A percentile compares a stretch with the other conserved stretches of the same genome.
These are phyloP conservation scores for Phrynocephalus guinanensis DNA, from an alignment of 2,797 vertebrate genomes.

Conservation along the genomic window DNA sequence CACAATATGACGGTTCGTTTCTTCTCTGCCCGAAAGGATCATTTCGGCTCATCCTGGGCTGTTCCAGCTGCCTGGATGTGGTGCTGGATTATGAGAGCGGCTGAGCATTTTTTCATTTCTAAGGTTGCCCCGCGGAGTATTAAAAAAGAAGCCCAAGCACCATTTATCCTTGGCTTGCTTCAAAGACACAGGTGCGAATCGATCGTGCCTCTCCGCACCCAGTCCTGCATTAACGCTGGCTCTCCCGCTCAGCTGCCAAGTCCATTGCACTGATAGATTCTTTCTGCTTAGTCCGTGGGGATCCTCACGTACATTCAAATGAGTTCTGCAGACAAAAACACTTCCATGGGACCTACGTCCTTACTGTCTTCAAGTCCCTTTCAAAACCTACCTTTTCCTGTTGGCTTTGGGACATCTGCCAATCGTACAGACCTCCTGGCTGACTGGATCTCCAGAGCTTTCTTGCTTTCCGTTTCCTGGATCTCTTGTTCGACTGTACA, in stretches of 20 bases:
- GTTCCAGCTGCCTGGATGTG: neutral
- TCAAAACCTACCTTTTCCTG: neutral
- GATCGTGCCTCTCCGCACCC: neutral
- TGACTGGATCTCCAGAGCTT: too few relatives aligned
- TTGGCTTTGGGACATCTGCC: neutral
- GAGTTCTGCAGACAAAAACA: too few relatives aligned
- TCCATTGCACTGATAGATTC: neutral
- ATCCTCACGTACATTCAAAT: neutral
- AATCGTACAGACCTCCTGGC: too few relatives aligned
- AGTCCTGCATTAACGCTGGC: neutral
- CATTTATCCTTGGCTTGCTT: neutral
- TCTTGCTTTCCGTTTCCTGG: too few relatives aligned
- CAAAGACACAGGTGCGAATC: too few relatives aligned
- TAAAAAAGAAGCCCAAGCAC: neutral
- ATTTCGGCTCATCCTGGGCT: too few relatives aligned
- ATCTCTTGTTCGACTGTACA: too few relatives aligned
- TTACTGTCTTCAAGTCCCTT: neutral
- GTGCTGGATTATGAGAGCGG: too few relatives aligned
- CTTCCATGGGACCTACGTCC: neutral
- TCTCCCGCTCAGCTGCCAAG: too few relatives aligned
- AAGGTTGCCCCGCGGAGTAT: too few relatives aligned
- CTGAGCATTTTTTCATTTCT: neutral
- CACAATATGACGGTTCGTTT: neutral
- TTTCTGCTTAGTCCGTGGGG: neutral
- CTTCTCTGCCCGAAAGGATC: too few relatives aligned